phyloP scores from a whole-genome alignment of 2,797 vertebrate species.

The Aselliscus stoliczkanus region DNA sequence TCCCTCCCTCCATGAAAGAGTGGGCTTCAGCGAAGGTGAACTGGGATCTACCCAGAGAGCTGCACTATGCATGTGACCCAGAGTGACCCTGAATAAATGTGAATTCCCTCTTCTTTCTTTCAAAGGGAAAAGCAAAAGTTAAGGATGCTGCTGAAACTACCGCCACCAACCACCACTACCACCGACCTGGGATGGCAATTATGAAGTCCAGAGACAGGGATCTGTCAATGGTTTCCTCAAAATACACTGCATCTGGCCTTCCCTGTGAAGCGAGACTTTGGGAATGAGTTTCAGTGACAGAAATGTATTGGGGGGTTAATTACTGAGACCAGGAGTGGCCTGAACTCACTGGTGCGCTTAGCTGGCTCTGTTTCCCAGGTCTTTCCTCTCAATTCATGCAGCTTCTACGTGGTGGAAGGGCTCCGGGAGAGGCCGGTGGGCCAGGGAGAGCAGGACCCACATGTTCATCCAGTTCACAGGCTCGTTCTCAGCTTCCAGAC shows the following conservation, averaged over 20 bases:
- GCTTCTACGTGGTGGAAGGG: fast-evolving
- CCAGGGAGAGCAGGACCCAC: no score
- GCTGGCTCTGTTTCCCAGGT: not conserved
- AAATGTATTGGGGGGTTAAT: not conserved
- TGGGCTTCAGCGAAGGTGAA: not conserved
- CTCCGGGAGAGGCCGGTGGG: not conserved
- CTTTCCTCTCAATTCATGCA: not conserved
- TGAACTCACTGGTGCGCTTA: not conserved
- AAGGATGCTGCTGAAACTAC: not conserved
- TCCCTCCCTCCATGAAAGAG: not conserved
- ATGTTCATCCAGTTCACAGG: no score
- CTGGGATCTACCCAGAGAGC: fast-evolving
- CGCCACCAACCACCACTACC: no score
- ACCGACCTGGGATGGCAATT: not conserved
- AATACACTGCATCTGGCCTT: no score
- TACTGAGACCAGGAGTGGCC: not conserved
- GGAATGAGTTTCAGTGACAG: not conserved
- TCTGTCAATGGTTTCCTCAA: not conserved
- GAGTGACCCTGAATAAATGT: not conserved
- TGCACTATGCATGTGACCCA: fast-evolving
- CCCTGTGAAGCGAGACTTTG: fast-evolving
- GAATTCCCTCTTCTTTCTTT: not conserved
- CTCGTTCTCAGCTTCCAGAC: fast-evolving
- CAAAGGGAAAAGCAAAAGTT: not conserved
- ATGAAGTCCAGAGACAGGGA: not conserved